Percentiles rank a stretch among this genome's conserved stretches.
Conservation (phyloP, 1,140 invertebrate species). For the Campoletis sonorensis region DNA sequence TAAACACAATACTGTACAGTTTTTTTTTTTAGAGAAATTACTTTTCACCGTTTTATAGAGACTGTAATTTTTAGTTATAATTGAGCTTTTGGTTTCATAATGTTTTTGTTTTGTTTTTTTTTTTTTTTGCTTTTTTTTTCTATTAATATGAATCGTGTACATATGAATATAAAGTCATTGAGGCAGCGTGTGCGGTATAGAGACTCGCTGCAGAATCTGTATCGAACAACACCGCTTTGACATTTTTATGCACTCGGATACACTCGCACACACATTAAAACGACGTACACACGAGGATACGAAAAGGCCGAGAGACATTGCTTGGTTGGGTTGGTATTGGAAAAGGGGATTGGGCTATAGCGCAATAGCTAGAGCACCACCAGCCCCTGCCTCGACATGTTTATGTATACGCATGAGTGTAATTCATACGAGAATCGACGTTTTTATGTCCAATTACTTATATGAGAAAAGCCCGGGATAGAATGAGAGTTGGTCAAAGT, state of each 20-base stretch:
- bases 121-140: no score
- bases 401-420: conserved; percentile 42
- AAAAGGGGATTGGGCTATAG: conserved; percentile 4
- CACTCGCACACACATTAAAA: neutral
- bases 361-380: conserved; percentile 21
- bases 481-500: conserved; percentile 35
- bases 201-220: conserved; percentile 24
- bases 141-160: neutral
- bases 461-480: conserved; percentile 40
- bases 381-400: conserved; percentile 36
- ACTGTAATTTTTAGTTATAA: no score
- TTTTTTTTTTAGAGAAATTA: no score
- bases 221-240: conserved; percentile 45
- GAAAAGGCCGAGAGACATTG: conserved; percentile 26
- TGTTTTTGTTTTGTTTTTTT: no score
- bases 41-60: no score
- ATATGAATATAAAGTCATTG: neutral
- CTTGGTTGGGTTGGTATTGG: neutral
- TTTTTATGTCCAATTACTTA: conserved; percentile 58
- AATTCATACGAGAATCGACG: conserved; percentile 50
- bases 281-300: conserved; percentile 22
- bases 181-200: no score
- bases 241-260: conserved; percentile 49
- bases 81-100: no score
- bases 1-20: no score